A percentile compares a stretch with the other conserved stretches of the same genome.
These are phyloP conservation scores for Rousettus leschenaultii DNA, from an alignment of 2,113 vertebrate species.

Conservation along the genomic window DNA sequence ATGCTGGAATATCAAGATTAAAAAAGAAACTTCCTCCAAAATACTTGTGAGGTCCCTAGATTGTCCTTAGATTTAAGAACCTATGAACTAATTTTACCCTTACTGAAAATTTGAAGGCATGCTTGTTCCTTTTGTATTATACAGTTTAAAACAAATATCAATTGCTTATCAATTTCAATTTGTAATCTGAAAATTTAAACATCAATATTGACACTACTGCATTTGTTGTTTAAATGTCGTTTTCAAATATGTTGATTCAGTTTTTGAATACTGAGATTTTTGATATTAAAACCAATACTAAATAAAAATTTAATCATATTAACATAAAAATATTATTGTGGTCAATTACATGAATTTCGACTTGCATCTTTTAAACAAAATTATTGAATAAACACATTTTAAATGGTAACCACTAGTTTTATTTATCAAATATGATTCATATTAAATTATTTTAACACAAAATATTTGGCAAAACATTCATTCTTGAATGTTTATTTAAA, in stretches of 20 bases:
- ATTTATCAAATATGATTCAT: neutral
- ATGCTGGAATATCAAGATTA: neutral
- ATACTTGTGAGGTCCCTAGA: neutral
- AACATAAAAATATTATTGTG: neutral
- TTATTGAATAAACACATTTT: neutral
- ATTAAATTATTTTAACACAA: slow-evolving; percentile 1
- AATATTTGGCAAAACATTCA: neutral
- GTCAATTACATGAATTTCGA: neutral
- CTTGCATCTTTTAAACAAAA: neutral
- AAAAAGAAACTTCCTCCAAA: neutral
- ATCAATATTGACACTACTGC: neutral
- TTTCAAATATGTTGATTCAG: neutral
- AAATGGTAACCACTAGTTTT: neutral
- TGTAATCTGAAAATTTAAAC: neutral
- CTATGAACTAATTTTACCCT: neutral
- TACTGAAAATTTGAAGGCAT: neutral
- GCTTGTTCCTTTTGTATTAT: neutral
- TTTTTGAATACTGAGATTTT: neutral
- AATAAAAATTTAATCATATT: neutral
- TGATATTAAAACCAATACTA: neutral
- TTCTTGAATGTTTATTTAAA: neutral
- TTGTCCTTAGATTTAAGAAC: neutral
- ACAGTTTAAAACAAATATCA: neutral
- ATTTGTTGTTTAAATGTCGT: neutral
- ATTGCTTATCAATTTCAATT: neutral